Conservation (phyloP, 2,113 vertebrate species). For the Calyptommatus sinebrachiatus region DNA sequence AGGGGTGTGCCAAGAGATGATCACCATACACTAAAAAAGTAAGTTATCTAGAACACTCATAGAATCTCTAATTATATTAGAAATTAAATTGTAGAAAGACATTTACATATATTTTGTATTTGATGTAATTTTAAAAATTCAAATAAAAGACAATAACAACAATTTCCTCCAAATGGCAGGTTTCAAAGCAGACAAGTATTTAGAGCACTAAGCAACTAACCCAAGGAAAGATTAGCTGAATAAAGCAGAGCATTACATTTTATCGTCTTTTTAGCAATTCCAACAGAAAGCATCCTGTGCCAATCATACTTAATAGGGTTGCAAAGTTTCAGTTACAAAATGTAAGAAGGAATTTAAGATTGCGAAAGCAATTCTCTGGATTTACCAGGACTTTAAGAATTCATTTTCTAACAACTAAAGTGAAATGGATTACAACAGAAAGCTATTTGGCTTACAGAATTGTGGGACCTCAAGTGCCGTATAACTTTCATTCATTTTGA, state of each 20-base stretch:
- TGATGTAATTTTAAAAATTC: too few species aligned
- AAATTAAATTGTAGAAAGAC: too few species aligned
- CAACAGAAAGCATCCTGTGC: background rate
- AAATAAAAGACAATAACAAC: too few species aligned
- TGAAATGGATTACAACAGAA: background rate
- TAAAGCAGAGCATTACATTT: background rate
- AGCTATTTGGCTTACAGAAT: background rate
- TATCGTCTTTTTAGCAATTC: background rate
- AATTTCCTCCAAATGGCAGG: background rate
- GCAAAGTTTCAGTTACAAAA: background rate
- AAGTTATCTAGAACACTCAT: too few species aligned
- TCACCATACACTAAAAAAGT: too few species aligned
- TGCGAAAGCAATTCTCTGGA: slow-evolving; percentile 1
- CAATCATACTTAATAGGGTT: background rate
- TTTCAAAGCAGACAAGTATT: background rate
- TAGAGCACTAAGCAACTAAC: background rate
- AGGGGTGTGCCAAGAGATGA: too few species aligned
- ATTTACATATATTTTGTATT: too few species aligned
- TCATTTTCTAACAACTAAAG: background rate
- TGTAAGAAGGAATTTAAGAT: slow-evolving; percentile 7
- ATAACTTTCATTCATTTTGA: background rate
- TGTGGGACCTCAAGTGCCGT: background rate
- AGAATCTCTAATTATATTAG: too few species aligned
- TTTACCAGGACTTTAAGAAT: background rate
- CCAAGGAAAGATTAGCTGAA: background rate